Evolutionary conservation across 2,113 vertebrate species (phyloP), one percentile per base, ranked within the genome.

Genomic region (Struthidea cinerea): DNA sequence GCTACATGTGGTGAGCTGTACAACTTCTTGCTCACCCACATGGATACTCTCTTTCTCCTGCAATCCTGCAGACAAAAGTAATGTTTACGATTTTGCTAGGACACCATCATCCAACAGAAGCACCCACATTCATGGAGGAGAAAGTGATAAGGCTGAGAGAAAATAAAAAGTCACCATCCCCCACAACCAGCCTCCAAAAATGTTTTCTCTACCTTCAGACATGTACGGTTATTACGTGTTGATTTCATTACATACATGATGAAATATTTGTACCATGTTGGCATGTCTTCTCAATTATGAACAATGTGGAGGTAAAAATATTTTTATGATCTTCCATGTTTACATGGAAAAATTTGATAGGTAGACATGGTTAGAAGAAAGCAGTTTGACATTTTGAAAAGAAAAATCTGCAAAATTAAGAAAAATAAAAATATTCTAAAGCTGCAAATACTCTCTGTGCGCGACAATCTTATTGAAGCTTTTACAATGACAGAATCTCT

Each of bases 111-210:
- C 9, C 42, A 49, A 46, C 9, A 64, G 49, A 80, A 60, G 3
- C 0, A 0, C 5, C 13, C 3, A 24, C 2, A 2, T 10, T 39
- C 28, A 41, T 1, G 4, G 30, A 46, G 37, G 2, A 55, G 17
- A 46, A 78, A 77, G 16, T 11, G 9, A 59, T 27, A 24, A 59
- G 24, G 10, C 39, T 79, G 13, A 87, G 11, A 11, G 16, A 44
- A 84, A 28, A 35, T 3, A 50, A 20, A 23, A 77, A 53, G 41
- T 22, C 41, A 86, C 3, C 6, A 37, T 9, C 16, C 11, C 15
- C 53, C 50, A 60, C 10, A 80, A 19, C 3, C 13, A 57, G 10
- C 10, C 26, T 52, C 13, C 37, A 37, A 42, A 73, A 91, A 16
- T 4, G 4, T 55, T 8, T 63, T 39, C 37, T 59, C 4, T 33